These are phyloP conservation scores for Apodemus sylvaticus DNA, from an alignment of 2,113 vertebrate genomes.

Conservation along the genomic window DNA sequence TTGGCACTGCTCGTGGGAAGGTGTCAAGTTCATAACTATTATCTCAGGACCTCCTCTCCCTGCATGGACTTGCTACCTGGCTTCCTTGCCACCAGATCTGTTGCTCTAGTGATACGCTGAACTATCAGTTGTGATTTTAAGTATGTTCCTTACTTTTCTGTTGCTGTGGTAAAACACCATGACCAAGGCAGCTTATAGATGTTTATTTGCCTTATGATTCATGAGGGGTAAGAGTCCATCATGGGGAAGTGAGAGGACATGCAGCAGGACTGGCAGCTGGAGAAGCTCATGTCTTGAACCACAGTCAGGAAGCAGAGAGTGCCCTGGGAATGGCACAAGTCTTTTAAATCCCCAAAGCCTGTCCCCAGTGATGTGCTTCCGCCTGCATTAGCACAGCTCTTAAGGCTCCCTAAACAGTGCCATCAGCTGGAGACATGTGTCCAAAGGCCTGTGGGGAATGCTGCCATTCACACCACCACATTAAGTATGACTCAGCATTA, in stretches of 20 bases:
- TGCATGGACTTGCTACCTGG: not conserved
- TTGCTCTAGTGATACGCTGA: not conserved
- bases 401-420: not conserved
- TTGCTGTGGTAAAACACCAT: not conserved
- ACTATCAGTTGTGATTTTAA: not conserved
- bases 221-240: not conserved
- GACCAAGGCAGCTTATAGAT: not conserved
- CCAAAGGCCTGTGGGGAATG: not conserved
- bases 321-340: not conserved
- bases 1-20: not conserved
- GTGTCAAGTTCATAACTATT: not conserved
- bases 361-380: not conserved
- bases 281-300: not conserved
- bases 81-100: not conserved
- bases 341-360: not conserved
- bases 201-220: not conserved
- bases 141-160: not conserved
- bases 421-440: not conserved
- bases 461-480: not conserved
- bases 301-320: not conserved
- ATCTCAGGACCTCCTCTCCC: not conserved
- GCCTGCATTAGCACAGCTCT: not conserved
- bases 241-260: not conserved
- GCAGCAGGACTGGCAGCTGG: not conserved
- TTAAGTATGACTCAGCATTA: too few species aligned